These are phyloP conservation scores for Heliocidaris erythrogramma DNA, from an alignment of 35 echinoderm and acorn worm genomes.

Conservation along the genomic window DNA sequence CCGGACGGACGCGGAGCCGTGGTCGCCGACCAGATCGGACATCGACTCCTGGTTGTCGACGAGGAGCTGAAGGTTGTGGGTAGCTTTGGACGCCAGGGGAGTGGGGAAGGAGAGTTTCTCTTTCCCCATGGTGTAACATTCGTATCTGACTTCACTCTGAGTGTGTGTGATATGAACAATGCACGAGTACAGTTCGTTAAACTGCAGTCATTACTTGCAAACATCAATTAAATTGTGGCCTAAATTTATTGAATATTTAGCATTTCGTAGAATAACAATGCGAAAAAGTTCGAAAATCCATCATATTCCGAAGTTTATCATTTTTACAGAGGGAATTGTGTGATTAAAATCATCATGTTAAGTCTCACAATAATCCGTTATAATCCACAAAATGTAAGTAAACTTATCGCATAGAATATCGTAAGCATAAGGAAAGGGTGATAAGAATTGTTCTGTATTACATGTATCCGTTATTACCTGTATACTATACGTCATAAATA, in stretches of 20 bases:
- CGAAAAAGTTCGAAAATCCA: no score
- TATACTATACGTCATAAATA: no score
- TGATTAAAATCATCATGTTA: no score
- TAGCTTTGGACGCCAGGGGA: background rate
- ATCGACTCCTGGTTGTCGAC: conserved; percentile 22
- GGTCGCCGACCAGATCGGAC: conserved; percentile 26
- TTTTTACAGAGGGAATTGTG: no score
- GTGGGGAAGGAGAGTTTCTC: background rate
- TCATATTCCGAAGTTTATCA: no score
- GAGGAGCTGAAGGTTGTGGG: background rate
- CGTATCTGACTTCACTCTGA: background rate
- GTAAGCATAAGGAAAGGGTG: no score
- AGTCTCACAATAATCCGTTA: no score
- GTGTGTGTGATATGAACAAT: conserved; percentile 39
- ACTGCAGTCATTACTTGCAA: background rate
- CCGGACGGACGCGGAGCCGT: conserved; percentile 28
- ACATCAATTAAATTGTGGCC: background rate
- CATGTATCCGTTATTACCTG: no score
- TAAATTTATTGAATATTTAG: background rate
- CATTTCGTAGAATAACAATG: background rate
- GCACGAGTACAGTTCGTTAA: conserved; percentile 14
- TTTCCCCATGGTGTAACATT: conserved; percentile 15
- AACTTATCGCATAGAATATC: no score
- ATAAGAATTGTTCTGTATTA: no score
- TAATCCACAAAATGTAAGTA: no score